Conservation (phyloP, 37 sponge, comb jelly and placozoan species). For the Spongilla lacustris region DNA sequence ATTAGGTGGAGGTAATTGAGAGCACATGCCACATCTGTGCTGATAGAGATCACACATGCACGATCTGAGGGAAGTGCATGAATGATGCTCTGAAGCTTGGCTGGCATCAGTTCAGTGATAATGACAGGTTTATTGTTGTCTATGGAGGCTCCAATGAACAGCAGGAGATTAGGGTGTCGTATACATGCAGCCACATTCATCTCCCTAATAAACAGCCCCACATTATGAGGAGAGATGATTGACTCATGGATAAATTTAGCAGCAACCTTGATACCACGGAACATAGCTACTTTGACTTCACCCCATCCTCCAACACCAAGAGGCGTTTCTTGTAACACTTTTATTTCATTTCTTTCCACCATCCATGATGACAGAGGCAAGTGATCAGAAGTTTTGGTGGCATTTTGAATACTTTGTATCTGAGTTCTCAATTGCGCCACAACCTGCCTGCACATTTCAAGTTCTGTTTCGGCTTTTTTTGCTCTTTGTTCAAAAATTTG, state of each 20-base stretch:
- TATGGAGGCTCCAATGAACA: constrained; percentile 29
- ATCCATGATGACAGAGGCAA: constrained; percentile 30
- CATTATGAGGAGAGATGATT: constrained; percentile 59
- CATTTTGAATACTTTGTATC: too few relatives aligned
- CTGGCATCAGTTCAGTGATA: constrained; percentile 34
- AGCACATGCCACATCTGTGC: constrained; percentile 41
- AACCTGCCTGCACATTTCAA: background rate
- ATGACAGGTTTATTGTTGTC: constrained; percentile 3
- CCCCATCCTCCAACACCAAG: constrained; percentile 77
- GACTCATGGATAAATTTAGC: constrained; percentile 59
- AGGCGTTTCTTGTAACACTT: constrained; percentile 15
- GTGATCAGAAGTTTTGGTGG: too few relatives aligned
- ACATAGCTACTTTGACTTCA: constrained; percentile 51
- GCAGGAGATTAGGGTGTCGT: constrained; percentile 63
- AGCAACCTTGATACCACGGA: constrained; percentile 61
- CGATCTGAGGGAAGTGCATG: background rate
- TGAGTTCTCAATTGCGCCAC: too few relatives aligned
- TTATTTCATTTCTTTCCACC: constrained; percentile 50
- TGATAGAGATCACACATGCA: constrained; percentile 4
- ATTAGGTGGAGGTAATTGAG: constrained; percentile 53
- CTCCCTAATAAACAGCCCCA: constrained; percentile 41
- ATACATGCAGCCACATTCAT: constrained; percentile 65
- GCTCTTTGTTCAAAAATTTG: too few relatives aligned
- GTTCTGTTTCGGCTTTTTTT: too few relatives aligned
- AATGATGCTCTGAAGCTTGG: background rate